Evolutionary conservation across 1,140 invertebrate species (phyloP).

Genomic region (Lutraria rhynchaena): DNA sequence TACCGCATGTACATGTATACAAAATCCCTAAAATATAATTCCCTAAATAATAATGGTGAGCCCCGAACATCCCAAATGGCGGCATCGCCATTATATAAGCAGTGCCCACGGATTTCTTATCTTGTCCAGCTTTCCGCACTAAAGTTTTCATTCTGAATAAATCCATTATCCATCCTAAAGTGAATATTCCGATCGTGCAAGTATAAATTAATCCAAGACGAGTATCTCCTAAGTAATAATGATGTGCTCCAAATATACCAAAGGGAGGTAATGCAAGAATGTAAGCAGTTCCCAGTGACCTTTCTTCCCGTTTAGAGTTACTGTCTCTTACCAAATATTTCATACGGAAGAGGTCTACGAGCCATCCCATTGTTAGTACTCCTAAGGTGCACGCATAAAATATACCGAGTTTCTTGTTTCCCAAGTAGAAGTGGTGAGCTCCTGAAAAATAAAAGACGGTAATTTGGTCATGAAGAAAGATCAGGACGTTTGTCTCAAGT

Average conservation of each 20-base stretch:
- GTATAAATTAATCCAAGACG: slow-evolving; percentile 70
- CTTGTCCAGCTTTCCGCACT: slow-evolving; percentile 63
- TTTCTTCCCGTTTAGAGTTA: slow-evolving; percentile 41
- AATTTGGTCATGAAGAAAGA: no score
- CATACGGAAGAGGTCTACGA: slow-evolving; percentile 61
- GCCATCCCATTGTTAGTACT: slow-evolving; percentile 60
- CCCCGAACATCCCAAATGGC: slow-evolving; percentile 58
- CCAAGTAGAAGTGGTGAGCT: slow-evolving; percentile 67
- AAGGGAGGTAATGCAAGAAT: slow-evolving; percentile 60
- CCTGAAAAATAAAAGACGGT: no score
- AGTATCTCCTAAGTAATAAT: slow-evolving; percentile 67
- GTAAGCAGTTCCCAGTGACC: slow-evolving; percentile 56
- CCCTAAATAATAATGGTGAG: slow-evolving; percentile 60
- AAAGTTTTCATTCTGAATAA: slow-evolving; percentile 70
- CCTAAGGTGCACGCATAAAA: slow-evolving; percentile 58
- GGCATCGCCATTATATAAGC: slow-evolving; percentile 45
- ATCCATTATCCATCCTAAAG: slow-evolving; percentile 73
- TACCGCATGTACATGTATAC: slow-evolving; percentile 56
- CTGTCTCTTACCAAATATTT: slow-evolving; percentile 40
- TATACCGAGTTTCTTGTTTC: slow-evolving; percentile 56
- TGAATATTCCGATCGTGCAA: slow-evolving; percentile 67
- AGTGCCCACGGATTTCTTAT: slow-evolving; percentile 40
- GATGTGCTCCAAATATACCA: slow-evolving; percentile 67
- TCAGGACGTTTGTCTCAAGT: no score
- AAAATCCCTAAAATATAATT: slow-evolving; percentile 42